Evolutionary conservation across 1,140 invertebrate species (phyloP).

Genomic region (Caenorhabditis brenneri): DNA sequence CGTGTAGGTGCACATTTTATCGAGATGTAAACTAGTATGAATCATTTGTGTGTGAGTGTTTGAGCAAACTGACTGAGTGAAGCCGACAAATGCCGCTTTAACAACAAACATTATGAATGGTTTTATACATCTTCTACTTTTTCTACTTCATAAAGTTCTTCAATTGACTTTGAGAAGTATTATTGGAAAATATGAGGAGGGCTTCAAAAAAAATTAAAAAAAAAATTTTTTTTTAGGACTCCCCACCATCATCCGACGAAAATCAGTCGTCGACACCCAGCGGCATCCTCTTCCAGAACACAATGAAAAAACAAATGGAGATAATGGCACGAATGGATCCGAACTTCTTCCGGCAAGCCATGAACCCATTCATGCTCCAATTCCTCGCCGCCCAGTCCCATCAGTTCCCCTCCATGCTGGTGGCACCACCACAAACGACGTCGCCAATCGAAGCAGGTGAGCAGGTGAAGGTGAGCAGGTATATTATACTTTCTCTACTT

Average conservation of each 20-base stretch:
- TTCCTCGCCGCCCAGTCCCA: neutral
- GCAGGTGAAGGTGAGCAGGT: conserved; percentile 8
- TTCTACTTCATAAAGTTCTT: too few species aligned
- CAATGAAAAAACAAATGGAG: conserved; percentile 34
- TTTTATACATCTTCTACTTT: neutral
- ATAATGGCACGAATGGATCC: neutral
- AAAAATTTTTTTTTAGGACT: neutral
- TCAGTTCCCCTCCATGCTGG: neutral
- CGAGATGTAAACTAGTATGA: conserved; percentile 41
- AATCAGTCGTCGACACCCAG: neutral
- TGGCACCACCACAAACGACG: neutral
- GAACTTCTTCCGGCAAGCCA: neutral
- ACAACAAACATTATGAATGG: neutral
- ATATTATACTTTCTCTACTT: neutral
- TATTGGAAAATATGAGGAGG: too few species aligned
- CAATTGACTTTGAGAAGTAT: too few species aligned
- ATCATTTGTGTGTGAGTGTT: neutral
- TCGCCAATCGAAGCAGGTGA: conserved; percentile 31
- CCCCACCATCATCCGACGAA: conserved; percentile 17
- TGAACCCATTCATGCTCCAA: conserved; percentile 23
- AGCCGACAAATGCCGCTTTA: conserved; percentile 11
- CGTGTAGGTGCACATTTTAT: neutral
- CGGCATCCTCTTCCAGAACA: neutral
- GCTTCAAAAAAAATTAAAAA: neutral
- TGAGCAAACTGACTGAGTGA: neutral